These are phyloP conservation scores for Sycobia sp. DNA, from an alignment of 1,140 invertebrate genomes.

Conservation along the genomic window DNA sequence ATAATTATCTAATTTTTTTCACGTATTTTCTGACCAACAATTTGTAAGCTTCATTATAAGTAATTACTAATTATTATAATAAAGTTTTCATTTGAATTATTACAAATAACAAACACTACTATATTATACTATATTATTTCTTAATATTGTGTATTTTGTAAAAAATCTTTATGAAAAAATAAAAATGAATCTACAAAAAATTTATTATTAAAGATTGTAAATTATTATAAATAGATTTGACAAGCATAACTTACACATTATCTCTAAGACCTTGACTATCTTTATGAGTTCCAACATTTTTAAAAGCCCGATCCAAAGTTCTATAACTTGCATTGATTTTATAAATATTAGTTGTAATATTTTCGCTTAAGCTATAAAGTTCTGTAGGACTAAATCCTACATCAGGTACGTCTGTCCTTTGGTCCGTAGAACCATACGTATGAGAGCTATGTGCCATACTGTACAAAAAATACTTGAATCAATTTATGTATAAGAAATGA, in stretches of 20 bases:
- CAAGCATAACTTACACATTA: slow-evolving; percentile 68
- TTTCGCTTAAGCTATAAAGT: slow-evolving; percentile 75
- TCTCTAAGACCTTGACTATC: slow-evolving; percentile 72
- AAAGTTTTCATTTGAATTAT: too few relatives aligned
- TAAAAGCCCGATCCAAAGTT: slow-evolving; percentile 74
- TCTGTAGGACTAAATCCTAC: slow-evolving; percentile 75
- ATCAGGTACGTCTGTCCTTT: slow-evolving; percentile 64
- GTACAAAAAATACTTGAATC: slow-evolving; percentile 27
- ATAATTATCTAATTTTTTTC: too few relatives aligned
- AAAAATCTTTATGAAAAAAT: not conserved
- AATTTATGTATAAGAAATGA: too few relatives aligned
- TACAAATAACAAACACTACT: too few relatives aligned
- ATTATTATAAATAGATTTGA: slow-evolving; percentile 7
- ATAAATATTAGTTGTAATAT: slow-evolving; percentile 79
- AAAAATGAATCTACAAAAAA: slow-evolving; percentile 14
- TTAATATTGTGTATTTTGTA: too few relatives aligned
- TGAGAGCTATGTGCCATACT: slow-evolving; percentile 59
- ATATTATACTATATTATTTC: too few relatives aligned
- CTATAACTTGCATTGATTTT: slow-evolving; percentile 74
- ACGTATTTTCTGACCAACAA: too few relatives aligned
- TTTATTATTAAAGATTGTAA: slow-evolving; percentile 1
- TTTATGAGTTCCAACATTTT: slow-evolving; percentile 76
- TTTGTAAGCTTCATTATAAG: too few relatives aligned
- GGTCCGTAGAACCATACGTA: slow-evolving; percentile 59
- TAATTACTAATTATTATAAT: too few relatives aligned